phyloP scores from a whole-genome alignment of 2,113 vertebrate genomes.

The Phoenicopterus ruber region DNA sequence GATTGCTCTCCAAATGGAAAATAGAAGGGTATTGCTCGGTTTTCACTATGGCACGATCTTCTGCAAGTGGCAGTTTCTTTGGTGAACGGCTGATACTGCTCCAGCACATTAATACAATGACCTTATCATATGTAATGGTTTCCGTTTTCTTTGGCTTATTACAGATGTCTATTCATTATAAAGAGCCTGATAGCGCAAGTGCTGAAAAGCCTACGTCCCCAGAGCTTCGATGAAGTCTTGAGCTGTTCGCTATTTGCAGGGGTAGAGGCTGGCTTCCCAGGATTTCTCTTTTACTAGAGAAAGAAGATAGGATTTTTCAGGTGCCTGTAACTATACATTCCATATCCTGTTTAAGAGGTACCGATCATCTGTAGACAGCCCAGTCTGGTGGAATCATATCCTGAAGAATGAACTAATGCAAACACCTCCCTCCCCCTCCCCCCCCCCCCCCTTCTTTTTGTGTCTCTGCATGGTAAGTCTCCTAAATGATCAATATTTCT shows the following conservation, averaged over 20 bases:
- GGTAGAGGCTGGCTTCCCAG: neutral
- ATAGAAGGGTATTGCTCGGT: neutral
- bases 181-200: neutral
- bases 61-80: neutral
- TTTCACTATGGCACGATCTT: neutral
- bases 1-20: neutral
- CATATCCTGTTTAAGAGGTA: neutral
- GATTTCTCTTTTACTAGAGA: neutral
- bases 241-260: neutral
- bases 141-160: neutral
- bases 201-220: neutral
- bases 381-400: neutral
- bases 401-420: neutral
- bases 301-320: neutral
- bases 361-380: neutral
- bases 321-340: neutral
- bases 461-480: neutral
- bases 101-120: neutral
- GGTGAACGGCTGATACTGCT: neutral
- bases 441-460: neutral
- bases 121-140: accelerated
- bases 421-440: accelerated
- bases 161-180: neutral
- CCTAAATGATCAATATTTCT: neutral
- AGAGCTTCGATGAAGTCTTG: neutral